Percentiles rank a stretch among this genome's conserved stretches.
Conservation (phyloP, 2,113 vertebrate species). For the Platanista minor region DNA sequence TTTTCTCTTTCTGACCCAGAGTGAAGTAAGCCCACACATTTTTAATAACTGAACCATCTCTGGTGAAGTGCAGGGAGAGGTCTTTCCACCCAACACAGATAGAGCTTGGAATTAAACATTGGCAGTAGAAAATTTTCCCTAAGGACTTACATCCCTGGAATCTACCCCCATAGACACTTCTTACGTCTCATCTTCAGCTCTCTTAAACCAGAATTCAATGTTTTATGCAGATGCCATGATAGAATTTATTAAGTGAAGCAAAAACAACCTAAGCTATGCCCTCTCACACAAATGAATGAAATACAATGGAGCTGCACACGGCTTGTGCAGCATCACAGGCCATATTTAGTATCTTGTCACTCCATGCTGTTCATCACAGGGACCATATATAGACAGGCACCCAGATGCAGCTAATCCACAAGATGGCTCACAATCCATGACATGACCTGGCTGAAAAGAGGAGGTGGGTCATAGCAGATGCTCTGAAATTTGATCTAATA, state of each 20-base stretch:
- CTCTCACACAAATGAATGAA: neutral
- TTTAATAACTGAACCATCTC: neutral
- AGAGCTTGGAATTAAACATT: neutral
- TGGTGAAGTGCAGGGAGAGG: neutral
- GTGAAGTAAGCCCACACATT: neutral
- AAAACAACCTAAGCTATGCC: neutral
- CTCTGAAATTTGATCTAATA: neutral
- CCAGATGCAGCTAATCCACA: neutral
- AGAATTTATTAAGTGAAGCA: neutral
- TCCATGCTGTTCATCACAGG: neutral
- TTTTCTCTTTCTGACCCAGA: too few relatives aligned
- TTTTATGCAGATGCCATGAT: neutral
- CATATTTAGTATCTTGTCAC: neutral
- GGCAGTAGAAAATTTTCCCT: neutral
- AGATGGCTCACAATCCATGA: neutral
- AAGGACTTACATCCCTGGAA: neutral
- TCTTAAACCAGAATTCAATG: neutral
- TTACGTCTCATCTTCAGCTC: neutral
- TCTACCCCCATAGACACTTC: neutral
- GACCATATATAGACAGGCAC: neutral
- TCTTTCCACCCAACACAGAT: neutral
- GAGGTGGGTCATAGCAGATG: neutral
- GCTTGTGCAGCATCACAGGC: neutral
- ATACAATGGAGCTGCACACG: neutral
- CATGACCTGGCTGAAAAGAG: neutral